These are phyloP conservation scores for Liposcelis brunnea DNA, from an alignment of 2,888 invertebrate species.

Conservation along the genomic window DNA sequence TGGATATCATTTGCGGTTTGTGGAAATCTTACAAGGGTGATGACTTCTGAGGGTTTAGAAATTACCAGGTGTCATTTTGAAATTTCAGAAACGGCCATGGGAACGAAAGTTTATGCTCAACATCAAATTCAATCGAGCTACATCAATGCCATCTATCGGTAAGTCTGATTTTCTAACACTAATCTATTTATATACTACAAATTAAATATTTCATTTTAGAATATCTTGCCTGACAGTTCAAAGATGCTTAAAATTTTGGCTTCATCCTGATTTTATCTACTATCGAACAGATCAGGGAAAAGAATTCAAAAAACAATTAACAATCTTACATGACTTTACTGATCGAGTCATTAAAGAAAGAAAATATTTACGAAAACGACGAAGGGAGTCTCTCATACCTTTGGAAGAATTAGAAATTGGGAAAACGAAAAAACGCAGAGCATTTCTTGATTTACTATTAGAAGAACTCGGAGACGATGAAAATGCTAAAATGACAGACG, in stretches of 20 bases:
- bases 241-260: conserved; percentile 21
- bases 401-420: conserved; percentile 6
- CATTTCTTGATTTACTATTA: conserved; percentile 48
- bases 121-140: conserved; percentile 37
- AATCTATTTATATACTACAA: no score
- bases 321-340: conserved; percentile 31
- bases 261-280: conserved; percentile 28
- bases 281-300: conserved; percentile 23
- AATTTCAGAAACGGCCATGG: conserved; percentile 52
- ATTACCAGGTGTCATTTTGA: conserved; percentile 10
- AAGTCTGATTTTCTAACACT: conserved; percentile 24
- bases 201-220: no score
- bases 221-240: conserved; percentile 8
- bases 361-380: conserved; percentile 12
- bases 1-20: conserved; percentile 61
- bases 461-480: conserved; percentile 34
- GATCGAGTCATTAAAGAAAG: conserved; percentile 23
- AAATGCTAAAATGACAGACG: conserved; percentile 34
- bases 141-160: conserved; percentile 35
- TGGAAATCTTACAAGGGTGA: conserved; percentile 14
- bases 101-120: conserved; percentile 40
- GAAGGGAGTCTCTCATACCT: not conserved
- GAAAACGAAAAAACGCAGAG: conserved; percentile 32
- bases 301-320: conserved; percentile 25
- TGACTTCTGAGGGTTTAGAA: conserved; percentile 8